A percentile compares a stretch with the other conserved stretches of the same genome.
Conservation (phyloP, 2,113 vertebrate species). For the Mystacornis crossleyi region DNA sequence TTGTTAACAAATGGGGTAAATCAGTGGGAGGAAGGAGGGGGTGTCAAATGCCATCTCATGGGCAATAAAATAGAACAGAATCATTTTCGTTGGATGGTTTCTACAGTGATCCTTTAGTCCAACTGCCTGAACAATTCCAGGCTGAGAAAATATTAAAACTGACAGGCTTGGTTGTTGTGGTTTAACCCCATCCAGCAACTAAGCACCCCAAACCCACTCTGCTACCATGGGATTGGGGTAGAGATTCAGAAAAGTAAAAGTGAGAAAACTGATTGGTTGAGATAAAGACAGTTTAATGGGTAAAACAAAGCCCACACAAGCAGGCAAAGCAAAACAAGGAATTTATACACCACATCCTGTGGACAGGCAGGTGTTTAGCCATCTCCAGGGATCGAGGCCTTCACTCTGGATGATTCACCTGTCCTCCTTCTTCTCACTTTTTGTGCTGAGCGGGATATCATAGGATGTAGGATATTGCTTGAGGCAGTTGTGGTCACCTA, state of each 20-base stretch:
- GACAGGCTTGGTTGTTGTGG: not conserved
- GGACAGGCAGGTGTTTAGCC: not conserved
- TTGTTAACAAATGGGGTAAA: not conserved
- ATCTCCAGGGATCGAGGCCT: no score
- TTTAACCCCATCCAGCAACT: not conserved
- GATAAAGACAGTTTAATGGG: not conserved
- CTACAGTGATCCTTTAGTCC: not conserved
- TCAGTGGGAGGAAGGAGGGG: not conserved
- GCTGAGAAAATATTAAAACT: not conserved
- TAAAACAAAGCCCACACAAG: not conserved
- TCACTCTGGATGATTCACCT: not conserved
- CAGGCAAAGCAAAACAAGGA: not conserved
- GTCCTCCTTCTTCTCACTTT: not conserved
- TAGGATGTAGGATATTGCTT: not conserved
- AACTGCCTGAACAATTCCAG: not conserved
- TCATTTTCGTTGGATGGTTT: not conserved
- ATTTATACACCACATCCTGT: not conserved
- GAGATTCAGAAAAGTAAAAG: not conserved
- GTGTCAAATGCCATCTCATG: not conserved
- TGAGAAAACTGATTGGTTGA: not conserved
- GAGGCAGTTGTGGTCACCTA: not conserved
- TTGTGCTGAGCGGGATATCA: not conserved
- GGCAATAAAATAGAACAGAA: not conserved
- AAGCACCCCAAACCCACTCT: not conserved
- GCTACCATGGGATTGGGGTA: rapidly evolving